phyloP scores from a whole-genome alignment of 2,797 vertebrate species.

The Etheostoma nigrum region DNA sequence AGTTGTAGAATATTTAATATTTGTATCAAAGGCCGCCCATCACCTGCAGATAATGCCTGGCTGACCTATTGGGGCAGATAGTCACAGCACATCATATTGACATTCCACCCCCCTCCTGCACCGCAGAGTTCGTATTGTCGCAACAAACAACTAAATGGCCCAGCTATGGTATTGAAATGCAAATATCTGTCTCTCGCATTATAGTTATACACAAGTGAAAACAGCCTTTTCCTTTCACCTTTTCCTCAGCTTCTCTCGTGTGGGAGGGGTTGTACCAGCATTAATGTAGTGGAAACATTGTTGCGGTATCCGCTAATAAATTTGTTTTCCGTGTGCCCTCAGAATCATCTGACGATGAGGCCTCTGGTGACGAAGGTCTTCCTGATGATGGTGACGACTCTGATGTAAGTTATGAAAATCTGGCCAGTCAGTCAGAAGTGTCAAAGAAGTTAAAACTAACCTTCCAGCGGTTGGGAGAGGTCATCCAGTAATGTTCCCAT shows the following conservation, averaged over 20 bases:
- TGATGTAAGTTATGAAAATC: conserved; percentile 88
- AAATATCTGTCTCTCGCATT: conserved; percentile 34
- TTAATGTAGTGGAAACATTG: conserved; percentile 1
- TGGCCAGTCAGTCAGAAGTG: not conserved
- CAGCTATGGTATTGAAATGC: conserved; percentile 49
- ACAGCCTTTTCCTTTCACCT: not conserved
- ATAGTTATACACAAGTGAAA: conserved; percentile 43
- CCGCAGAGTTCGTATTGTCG: conserved; percentile 12
- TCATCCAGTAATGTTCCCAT: too few relatives aligned
- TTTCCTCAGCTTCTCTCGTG: not conserved
- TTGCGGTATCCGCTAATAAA: conserved; percentile 11
- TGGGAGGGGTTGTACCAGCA: conserved; percentile 12
- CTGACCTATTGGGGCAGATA: conserved; percentile 28
- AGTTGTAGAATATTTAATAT: not conserved
- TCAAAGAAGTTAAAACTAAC: not conserved
- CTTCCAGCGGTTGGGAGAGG: too few relatives aligned
- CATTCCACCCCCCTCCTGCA: conserved; percentile 12
- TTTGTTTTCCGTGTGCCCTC: conserved; percentile 45
- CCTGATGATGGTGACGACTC: conserved; percentile 90
- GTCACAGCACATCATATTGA: conserved; percentile 38
- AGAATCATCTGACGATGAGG: conserved; percentile 95
- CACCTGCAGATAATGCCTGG: conserved; percentile 31
- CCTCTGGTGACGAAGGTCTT: conserved; percentile 91
- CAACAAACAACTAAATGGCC: conserved; percentile 32
- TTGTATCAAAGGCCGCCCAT: not conserved